A percentile compares a stretch with the other conserved stretches of the same genome.
phyloP scores from a whole-genome alignment of 2,888 invertebrate genomes.

The Mythimna vitellina region DNA sequence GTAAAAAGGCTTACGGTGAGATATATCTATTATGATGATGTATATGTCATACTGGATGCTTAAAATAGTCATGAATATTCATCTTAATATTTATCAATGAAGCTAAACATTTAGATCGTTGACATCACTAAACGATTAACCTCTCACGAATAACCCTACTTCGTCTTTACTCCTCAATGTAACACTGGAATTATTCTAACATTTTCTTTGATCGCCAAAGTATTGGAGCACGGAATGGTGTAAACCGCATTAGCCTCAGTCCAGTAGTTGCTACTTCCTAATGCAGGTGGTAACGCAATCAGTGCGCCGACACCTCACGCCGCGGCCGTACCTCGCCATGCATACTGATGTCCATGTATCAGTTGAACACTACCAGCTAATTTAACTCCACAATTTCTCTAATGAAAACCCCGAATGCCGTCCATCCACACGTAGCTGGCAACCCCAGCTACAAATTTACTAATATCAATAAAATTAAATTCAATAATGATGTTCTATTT shows the following conservation, averaged over 20 bases:
- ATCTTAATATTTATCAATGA: not conserved
- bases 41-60: not conserved
- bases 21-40: slow-evolving; percentile 3
- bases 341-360: slow-evolving; percentile 70
- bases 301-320: slow-evolving; percentile 71
- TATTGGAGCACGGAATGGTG: slow-evolving; percentile 12
- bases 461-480: slow-evolving; percentile 49
- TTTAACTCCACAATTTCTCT: slow-evolving; percentile 71
- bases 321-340: slow-evolving; percentile 60
- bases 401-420: slow-evolving; percentile 65
- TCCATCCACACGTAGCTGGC: slow-evolving; percentile 38
- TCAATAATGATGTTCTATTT: slow-evolving; percentile 47
- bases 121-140: not conserved
- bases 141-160: too few relatives aligned
- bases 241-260: slow-evolving; percentile 47
- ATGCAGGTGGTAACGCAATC: slow-evolving; percentile 73
- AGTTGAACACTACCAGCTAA: slow-evolving; percentile 63
- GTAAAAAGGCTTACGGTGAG: too few relatives aligned
- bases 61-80: not conserved
- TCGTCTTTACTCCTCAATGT: not conserved
- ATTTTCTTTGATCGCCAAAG: not conserved
- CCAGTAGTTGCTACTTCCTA: slow-evolving; percentile 55
- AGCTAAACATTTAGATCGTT: not conserved
- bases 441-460: slow-evolving; percentile 28
- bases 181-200: not conserved